Conservation (phyloP, 2,797 vertebrate genomes). For the Hylomyscus alleni region DNA sequence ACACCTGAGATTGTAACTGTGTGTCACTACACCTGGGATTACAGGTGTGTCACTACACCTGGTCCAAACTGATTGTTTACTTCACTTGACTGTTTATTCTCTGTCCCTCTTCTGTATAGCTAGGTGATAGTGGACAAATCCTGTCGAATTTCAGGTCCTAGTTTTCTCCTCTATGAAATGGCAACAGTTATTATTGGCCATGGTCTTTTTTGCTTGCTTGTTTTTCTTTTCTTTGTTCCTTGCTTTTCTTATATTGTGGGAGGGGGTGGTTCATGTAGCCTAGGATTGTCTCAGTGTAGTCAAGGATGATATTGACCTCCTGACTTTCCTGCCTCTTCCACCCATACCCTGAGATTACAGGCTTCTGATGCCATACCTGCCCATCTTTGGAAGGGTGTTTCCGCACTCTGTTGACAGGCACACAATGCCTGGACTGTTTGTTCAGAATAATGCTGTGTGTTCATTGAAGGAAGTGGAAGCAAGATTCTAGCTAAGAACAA, state of each 20-base stretch:
- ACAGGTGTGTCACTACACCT: background rate
- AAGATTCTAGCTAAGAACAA: background rate
- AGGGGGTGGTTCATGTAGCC: background rate
- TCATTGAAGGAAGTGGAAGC: constrained; percentile 28
- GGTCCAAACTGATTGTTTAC: background rate
- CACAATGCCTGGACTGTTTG: background rate
- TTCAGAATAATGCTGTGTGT: background rate
- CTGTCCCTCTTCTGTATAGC: background rate
- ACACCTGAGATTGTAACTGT: background rate
- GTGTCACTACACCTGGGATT: no score
- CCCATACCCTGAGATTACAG: background rate
- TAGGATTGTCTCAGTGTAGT: background rate
- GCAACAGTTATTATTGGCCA: background rate
- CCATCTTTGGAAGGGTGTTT: background rate
- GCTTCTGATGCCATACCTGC: background rate
- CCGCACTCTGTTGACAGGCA: background rate
- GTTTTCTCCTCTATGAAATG: background rate
- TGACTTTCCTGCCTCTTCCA: background rate
- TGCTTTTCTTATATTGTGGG: background rate
- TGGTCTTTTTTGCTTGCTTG: background rate
- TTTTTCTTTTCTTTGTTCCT: background rate
- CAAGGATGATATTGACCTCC: background rate
- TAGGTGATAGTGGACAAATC: background rate
- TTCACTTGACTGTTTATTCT: background rate
- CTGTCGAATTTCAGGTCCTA: background rate